Evolutionary conservation across 2,113 vertebrate species (phyloP), one percentile per base, ranked within the genome.

Genomic region (Alces alces): DNA sequence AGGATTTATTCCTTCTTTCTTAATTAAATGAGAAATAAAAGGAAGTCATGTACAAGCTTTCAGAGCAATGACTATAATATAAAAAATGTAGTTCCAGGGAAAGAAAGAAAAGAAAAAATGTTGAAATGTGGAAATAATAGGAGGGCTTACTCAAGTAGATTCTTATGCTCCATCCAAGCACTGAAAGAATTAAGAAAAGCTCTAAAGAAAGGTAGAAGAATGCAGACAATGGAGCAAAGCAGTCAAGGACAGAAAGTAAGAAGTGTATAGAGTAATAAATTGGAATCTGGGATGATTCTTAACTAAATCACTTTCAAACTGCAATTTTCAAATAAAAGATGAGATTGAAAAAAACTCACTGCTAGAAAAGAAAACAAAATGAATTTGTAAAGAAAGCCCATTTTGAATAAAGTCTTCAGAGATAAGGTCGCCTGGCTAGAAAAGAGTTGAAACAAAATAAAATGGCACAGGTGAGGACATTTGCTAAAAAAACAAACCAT

Each of bases 1-100:
- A 66, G 86, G 86, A 43, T 90, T 30, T 90, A 52, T 86, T 89
- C 43, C 21, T 95, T 80, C 54, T 86, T 79, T 95, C 50, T 57
- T 79, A 64, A 93, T 96, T 88, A 58, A 95, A 78, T 85, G 5
- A 96, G 83, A 96, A 96, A 95, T 54, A 64, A 92, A 90, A 91
- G n/a, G 50, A 95, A 93, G 83, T 47, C 52, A 61, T 52, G 36
- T 28, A 80, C 52, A 88, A 73, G 4, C 45, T 91, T 96, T 93
- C 52, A 70, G 57, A 93, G 58, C 30, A 95, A 91, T 39, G 66
- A 84, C 28, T 86, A 30, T 64, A 96, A 92, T 78, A 64, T 89
- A 14, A 50, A 45, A 90, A 78, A 80, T n/a, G n/a, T 64, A 78
- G 64, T 79, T 96, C 28, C 73, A 83, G 30, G 8, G 79, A 91